These are phyloP conservation scores for Sebastolobus altivelis DNA, from an alignment of 2,797 vertebrate genomes.

Conservation along the genomic window DNA sequence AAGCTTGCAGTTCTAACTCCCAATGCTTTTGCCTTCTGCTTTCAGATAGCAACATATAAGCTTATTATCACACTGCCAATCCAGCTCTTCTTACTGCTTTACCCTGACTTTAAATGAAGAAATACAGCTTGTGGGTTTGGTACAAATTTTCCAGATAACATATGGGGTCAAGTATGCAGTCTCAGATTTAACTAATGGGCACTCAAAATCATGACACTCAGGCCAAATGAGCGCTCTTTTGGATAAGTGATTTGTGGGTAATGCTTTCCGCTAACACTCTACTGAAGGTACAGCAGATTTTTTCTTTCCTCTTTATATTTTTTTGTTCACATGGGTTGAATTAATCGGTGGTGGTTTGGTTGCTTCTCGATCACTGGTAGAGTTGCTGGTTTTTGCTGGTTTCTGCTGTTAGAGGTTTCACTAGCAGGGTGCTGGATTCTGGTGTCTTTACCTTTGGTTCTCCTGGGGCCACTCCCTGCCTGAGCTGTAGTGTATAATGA, in stretches of 20 bases:
- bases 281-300: conserved; percentile 42
- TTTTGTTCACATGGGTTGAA: conserved; percentile 40
- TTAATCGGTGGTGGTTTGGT: conserved; percentile 80
- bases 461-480: conserved; percentile 38
- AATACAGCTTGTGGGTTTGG: conserved; percentile 86
- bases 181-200: conserved; percentile 35
- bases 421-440: conserved; percentile 68
- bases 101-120: conserved; percentile 62
- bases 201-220: neutral
- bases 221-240: conserved; percentile 16
- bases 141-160: conserved; percentile 23
- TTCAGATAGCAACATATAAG: conserved; percentile 11
- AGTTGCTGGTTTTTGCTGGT: conserved; percentile 39
- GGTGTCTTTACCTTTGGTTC: conserved; percentile 57
- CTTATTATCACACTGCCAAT: conserved; percentile 7
- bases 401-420: conserved; percentile 49
- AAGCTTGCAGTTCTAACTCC: conserved; percentile 69
- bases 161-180: conserved; percentile 15
- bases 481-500: conserved; percentile 56
- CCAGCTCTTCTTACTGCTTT: conserved; percentile 32
- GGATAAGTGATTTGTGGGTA: conserved; percentile 33
- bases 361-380: conserved; percentile 50
- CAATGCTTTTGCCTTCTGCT: conserved; percentile 43
- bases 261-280: conserved; percentile 45
- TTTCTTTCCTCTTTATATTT: conserved; percentile 25